phyloP scores from a whole-genome alignment of 2,797 vertebrate species.

The Leuciscus waleckii region DNA sequence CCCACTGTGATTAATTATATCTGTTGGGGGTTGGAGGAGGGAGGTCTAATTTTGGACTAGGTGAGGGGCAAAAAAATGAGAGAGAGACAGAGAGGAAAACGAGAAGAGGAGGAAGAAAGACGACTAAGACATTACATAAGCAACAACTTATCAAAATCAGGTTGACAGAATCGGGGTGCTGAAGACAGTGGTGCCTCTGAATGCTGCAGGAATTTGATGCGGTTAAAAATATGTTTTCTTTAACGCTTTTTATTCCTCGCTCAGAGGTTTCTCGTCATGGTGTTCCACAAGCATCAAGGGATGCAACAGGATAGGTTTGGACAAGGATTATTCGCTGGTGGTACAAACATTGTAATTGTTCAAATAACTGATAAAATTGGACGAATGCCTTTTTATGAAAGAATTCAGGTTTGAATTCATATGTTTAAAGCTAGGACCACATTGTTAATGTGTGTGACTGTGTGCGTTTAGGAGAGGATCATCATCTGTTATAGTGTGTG shows the following conservation, averaged over 20 bases:
- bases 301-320: neutral
- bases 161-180: slow-evolving; percentile 80
- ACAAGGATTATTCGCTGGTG: slow-evolving; percentile 12
- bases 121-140: slow-evolving; percentile 71
- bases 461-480: neutral
- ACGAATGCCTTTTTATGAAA: neutral
- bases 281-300: neutral
- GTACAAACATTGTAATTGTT: neutral
- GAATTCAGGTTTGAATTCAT: neutral
- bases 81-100: slow-evolving; percentile 10
- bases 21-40: slow-evolving; percentile 73
- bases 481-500: neutral
- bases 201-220: slow-evolving; percentile 48
- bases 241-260: slow-evolving; percentile 28
- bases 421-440: neutral
- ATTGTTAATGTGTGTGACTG: slow-evolving; percentile 1
- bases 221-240: slow-evolving; percentile 58
- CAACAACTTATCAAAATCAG: slow-evolving; percentile 76
- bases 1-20: slow-evolving; percentile 88
- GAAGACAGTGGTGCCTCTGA: slow-evolving; percentile 44
- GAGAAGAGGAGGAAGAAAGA: slow-evolving; percentile 32
- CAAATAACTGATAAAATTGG: neutral
- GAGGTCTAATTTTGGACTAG: slow-evolving; percentile 82
- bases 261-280: slow-evolving; percentile 27
- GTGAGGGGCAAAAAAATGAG: slow-evolving; percentile 24